Conservation (phyloP, 1,140 invertebrate genomes). For the Glossosoma conforme region DNA sequence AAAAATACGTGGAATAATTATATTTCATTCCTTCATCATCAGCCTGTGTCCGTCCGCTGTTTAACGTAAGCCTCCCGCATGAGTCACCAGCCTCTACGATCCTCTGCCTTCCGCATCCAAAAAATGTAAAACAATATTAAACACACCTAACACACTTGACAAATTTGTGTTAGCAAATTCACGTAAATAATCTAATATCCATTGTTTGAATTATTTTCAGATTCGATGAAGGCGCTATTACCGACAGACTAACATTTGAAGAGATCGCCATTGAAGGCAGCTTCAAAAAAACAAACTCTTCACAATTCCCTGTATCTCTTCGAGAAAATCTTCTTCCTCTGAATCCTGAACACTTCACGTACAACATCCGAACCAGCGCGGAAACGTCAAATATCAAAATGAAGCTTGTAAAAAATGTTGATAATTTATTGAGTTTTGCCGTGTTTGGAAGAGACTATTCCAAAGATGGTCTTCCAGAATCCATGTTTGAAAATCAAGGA, state of each 20-base stretch:
- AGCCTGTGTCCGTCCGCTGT: no score
- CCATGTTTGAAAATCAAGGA: no score
- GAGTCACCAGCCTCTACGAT: no score
- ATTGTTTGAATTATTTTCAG: slow-evolving; percentile 13
- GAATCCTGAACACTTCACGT: slow-evolving; percentile 30
- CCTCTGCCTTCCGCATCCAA: no score
- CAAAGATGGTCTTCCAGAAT: slow-evolving; percentile 30
- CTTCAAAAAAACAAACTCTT: slow-evolving; percentile 33
- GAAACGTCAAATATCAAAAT: slow-evolving; percentile 31
- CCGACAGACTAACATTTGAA: slow-evolving; percentile 34
- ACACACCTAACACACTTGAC: no score
- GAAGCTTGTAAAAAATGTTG: slow-evolving; percentile 28
- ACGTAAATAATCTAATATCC: no score
- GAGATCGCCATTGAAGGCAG: slow-evolving; percentile 35
- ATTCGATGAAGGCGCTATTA: slow-evolving; percentile 33
- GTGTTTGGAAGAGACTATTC: slow-evolving; percentile 37
- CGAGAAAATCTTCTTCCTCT: slow-evolving; percentile 27
- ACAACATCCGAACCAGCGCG: slow-evolving; percentile 14
- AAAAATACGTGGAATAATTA: no score
- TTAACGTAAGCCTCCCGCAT: no score
- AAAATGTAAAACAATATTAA: no score
- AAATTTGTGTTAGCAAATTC: no score
- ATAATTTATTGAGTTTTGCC: slow-evolving; percentile 36
- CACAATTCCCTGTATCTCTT: slow-evolving; percentile 36
- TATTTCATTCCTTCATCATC: no score